Evolutionary conservation across 2,113 vertebrate species (phyloP).

Genomic region (Dolichallabes microphthalmus): DNA sequence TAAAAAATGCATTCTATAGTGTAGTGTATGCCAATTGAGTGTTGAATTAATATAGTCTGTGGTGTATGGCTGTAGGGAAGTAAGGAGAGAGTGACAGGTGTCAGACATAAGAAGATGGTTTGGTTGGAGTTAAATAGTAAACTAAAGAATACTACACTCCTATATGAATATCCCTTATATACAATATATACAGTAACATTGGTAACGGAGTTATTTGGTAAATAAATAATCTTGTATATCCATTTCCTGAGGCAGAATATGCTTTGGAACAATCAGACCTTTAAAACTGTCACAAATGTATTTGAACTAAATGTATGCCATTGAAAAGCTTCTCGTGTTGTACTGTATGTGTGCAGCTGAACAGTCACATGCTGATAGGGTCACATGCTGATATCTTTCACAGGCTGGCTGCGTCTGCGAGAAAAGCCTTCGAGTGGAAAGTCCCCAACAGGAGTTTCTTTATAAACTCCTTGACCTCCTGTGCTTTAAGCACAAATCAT

Average conservation of each 20-base stretch:
- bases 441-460: slow-evolving; percentile 44
- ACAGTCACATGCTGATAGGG: slow-evolving; percentile 21
- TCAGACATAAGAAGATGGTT: too few species aligned
- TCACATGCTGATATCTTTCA: slow-evolving; percentile 40
- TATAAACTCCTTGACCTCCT: slow-evolving; percentile 24
- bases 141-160: too few species aligned
- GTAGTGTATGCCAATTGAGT: not conserved
- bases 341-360: slow-evolving; percentile 1
- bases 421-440: slow-evolving; percentile 51
- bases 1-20: not conserved
- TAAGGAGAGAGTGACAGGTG: not conserved
- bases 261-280: not conserved
- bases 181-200: not conserved
- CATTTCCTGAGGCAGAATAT: not conserved
- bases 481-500: slow-evolving; percentile 37
- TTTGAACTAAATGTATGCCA: not conserved
- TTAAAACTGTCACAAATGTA: not conserved
- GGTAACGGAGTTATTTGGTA: not conserved
- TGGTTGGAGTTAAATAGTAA: too few species aligned
- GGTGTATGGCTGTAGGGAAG: not conserved
- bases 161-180: too few species aligned
- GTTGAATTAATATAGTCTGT: not conserved
- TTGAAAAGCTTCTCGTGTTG: not conserved
- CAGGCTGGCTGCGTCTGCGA: slow-evolving; percentile 20
- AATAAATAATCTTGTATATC: not conserved